Percentiles rank a stretch among this genome's conserved stretches.
phyloP scores from a whole-genome alignment of 2,113 vertebrate species.

The Prinia subflava region DNA sequence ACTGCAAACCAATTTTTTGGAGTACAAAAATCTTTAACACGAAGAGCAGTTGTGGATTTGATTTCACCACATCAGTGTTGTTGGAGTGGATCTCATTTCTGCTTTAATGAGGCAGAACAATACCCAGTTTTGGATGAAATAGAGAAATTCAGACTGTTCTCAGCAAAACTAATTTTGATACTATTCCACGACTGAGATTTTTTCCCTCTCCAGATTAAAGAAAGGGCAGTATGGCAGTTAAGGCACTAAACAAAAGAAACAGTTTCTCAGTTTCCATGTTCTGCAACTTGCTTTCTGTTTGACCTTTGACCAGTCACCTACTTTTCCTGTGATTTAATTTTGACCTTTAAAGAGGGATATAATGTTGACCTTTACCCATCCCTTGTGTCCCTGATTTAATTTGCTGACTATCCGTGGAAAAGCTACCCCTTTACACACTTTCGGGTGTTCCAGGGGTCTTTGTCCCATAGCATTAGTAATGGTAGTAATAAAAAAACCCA shows the following conservation, averaged over 20 bases:
- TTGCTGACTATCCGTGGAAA: neutral
- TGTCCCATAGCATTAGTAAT: neutral
- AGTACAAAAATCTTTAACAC: neutral
- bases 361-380: neutral
- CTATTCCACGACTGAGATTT: neutral
- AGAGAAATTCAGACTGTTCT: neutral
- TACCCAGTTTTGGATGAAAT: neutral
- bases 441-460: neutral
- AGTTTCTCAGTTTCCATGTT: neutral
- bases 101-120: neutral
- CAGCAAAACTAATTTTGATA: neutral
- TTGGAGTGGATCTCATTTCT: neutral
- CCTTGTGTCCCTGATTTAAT: neutral
- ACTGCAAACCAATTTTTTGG: neutral
- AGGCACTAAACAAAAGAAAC: neutral
- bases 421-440: neutral
- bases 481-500: neutral
- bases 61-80: neutral
- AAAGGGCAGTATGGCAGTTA: neutral
- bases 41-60: neutral
- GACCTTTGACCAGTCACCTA: neutral
- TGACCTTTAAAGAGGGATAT: neutral
- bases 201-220: neutral
- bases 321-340: conserved; percentile 14
- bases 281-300: neutral